phyloP scores from a whole-genome alignment of 2,888 invertebrate genomes.

The Plebejus melissa region DNA sequence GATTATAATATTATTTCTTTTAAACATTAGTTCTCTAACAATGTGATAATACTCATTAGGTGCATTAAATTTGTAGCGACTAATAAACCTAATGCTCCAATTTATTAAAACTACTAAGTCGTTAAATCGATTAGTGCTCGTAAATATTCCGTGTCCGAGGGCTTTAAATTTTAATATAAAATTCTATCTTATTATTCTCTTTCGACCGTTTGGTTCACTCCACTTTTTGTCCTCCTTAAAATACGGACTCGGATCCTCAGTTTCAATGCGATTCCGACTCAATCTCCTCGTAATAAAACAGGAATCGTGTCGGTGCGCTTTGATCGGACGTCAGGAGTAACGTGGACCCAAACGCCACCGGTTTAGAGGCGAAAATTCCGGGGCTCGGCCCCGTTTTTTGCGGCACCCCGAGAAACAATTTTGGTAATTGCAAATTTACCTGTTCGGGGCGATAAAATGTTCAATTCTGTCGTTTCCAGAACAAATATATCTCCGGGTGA shows the following conservation, averaged over 20 bases:
- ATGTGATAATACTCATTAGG: slow-evolving; percentile 6
- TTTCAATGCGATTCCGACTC: slow-evolving; percentile 29
- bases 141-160: slow-evolving; percentile 13
- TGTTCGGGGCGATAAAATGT: slow-evolving; percentile 52
- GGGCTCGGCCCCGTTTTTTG: slow-evolving; percentile 39
- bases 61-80: not conserved
- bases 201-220: slow-evolving; percentile 26
- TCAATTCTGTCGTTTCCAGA: slow-evolving; percentile 36
- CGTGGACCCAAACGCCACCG: not conserved
- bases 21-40: not conserved
- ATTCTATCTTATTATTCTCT: slow-evolving; percentile 25
- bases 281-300: slow-evolving; percentile 31
- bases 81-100: not conserved
- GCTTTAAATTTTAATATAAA: slow-evolving; percentile 17
- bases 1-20: not conserved
- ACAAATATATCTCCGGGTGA: slow-evolving; percentile 30
- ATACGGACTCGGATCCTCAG: slow-evolving; percentile 27
- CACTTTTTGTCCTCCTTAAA: slow-evolving; percentile 27
- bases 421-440: slow-evolving; percentile 63
- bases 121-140: slow-evolving; percentile 24
- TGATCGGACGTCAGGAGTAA: slow-evolving; percentile 10
- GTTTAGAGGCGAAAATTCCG: slow-evolving; percentile 37
- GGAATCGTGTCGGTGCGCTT: slow-evolving; percentile 30
- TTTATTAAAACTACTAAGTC: slow-evolving; percentile 15
- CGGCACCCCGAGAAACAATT: slow-evolving; percentile 46